These are phyloP conservation scores for Meloidogyne chitwoodi DNA, from an alignment of 1,140 invertebrate genomes.

Conservation along the genomic window DNA sequence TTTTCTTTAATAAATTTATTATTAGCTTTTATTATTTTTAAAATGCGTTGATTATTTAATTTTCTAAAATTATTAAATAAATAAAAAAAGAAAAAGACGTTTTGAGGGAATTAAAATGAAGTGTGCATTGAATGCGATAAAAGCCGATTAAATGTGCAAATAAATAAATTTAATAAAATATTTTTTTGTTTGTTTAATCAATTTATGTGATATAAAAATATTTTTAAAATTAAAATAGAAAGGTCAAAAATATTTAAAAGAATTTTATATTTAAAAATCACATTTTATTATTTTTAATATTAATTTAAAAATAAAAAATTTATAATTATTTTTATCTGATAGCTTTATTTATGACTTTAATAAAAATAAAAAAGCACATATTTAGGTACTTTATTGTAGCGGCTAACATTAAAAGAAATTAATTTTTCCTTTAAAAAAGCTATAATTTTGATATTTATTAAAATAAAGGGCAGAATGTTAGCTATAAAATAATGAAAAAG, in stretches of 20 bases:
- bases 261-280: no score
- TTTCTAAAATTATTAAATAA: background rate
- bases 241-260: background rate
- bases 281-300: no score
- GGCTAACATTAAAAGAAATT: background rate
- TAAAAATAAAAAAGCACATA: background rate
- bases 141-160: background rate
- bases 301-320: no score
- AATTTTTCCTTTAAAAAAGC: background rate
- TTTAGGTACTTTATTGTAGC: background rate
- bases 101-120: background rate
- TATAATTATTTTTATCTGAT: background rate
- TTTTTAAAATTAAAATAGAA: background rate
- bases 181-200: background rate
- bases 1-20: no score
- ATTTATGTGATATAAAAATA: background rate
- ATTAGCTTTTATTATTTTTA: background rate
- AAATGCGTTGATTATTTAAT: background rate
- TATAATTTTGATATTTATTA: background rate
- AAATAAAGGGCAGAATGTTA: background rate
- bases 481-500: background rate
- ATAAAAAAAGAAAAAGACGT: background rate
- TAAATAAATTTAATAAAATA: background rate
- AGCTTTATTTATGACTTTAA: no score
- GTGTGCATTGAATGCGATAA: background rate